Percentiles rank a stretch among this genome's conserved stretches.
phyloP scores from a whole-genome alignment of 2,888 invertebrate species.

The Cenopis cana region DNA sequence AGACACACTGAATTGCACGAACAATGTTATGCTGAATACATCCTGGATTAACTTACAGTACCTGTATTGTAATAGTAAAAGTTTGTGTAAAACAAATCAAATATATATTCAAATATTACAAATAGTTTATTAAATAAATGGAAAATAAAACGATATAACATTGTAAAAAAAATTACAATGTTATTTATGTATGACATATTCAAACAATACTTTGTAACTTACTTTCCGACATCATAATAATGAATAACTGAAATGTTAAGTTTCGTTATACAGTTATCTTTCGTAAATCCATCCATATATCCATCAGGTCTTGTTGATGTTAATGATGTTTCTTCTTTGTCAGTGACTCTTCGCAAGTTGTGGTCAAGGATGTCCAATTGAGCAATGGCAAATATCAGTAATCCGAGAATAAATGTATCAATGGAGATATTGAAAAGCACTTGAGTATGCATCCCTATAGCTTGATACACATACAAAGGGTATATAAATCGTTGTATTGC shows the following conservation, averaged over 20 bases:
- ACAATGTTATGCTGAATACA: constrained; percentile 61
- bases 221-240: constrained; percentile 62
- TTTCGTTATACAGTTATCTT: constrained; percentile 48
- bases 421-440: constrained; percentile 64
- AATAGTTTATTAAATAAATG: too few species aligned
- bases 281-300: background rate
- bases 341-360: constrained; percentile 59
- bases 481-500: constrained; percentile 56
- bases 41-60: constrained; percentile 63
- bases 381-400: constrained; percentile 64
- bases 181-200: too few species aligned
- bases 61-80: constrained; percentile 55
- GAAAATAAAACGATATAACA: too few species aligned
- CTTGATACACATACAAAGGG: constrained; percentile 65
- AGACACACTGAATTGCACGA: constrained; percentile 66
- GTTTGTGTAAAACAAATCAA: background rate
- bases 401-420: constrained; percentile 65
- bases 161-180: too few species aligned
- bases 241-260: constrained; percentile 61
- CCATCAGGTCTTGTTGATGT: constrained; percentile 31
- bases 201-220: constrained; percentile 46
- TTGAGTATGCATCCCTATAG: constrained; percentile 59
- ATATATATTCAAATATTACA: background rate
- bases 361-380: constrained; percentile 66
- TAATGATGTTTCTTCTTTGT: constrained; percentile 35